phyloP scores from a whole-genome alignment of 2,797 vertebrate species.

The Scomberomorus guttatus region DNA sequence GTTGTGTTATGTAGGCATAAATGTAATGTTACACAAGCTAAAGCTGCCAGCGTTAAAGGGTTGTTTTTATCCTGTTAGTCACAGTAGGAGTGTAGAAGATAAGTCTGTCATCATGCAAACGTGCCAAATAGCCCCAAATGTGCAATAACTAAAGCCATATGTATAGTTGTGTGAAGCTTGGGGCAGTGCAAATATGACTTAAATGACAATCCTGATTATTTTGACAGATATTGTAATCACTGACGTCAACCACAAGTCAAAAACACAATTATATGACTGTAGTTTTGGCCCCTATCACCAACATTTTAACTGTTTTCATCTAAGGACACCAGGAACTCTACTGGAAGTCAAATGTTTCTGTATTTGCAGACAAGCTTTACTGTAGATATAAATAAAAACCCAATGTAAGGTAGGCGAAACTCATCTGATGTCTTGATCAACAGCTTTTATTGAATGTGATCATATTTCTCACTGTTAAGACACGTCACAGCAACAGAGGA shows the following conservation, averaged over 20 bases:
- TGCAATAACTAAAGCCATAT: conserved; percentile 75
- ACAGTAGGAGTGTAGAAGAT: conserved; percentile 70
- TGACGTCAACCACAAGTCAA: conserved; percentile 25
- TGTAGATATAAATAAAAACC: neutral
- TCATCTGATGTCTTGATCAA: neutral
- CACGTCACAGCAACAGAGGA: neutral
- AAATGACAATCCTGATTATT: conserved; percentile 38
- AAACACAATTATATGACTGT: neutral
- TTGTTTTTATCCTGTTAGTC: conserved; percentile 62
- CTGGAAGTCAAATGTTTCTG: neutral
- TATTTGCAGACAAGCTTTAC: neutral
- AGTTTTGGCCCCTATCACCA: conserved; percentile 16
- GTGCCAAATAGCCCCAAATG: conserved; percentile 55
- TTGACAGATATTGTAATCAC: conserved; percentile 41
- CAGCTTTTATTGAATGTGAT: conserved; percentile 2
- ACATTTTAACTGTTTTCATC: conserved; percentile 7
- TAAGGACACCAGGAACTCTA: neutral
- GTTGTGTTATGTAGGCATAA: conserved; percentile 18
- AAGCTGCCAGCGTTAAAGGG: conserved; percentile 44
- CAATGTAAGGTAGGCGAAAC: neutral
- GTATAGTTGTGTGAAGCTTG: conserved; percentile 32
- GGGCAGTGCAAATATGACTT: conserved; percentile 26
- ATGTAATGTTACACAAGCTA: conserved; percentile 41
- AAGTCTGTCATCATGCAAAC: conserved; percentile 71
- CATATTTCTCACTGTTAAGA: neutral